Conservation (phyloP, 2,113 vertebrate species). For the Grallaria varia region DNA sequence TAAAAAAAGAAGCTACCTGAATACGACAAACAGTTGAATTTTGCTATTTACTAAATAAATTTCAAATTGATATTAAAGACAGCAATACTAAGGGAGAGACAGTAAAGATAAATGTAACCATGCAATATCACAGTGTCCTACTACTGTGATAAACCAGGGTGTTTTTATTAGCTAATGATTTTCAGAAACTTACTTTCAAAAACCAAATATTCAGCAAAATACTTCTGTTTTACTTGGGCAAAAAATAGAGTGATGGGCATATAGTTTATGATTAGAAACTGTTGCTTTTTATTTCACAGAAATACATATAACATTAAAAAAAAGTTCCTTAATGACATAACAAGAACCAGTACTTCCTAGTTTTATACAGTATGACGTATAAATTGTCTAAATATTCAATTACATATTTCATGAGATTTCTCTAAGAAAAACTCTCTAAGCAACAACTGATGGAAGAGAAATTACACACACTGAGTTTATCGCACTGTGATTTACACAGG, state of each 20-base stretch:
- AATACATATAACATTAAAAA: not conserved
- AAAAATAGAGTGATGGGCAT: not conserved
- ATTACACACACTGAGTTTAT: not conserved
- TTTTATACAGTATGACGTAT: too few relatives aligned
- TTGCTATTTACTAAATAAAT: not conserved
- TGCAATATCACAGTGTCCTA: not conserved
- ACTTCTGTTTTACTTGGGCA: not conserved
- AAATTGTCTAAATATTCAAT: not conserved
- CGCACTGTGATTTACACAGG: not conserved
- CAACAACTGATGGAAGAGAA: not conserved
- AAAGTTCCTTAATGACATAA: not conserved
- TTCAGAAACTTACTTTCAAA: not conserved
- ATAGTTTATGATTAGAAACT: not conserved
- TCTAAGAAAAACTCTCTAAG: not conserved
- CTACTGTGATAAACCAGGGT: not conserved
- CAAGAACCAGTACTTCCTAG: not conserved
- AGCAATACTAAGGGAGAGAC: not conserved
- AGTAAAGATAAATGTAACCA: not conserved
- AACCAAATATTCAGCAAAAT: not conserved
- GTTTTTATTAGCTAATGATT: not conserved
- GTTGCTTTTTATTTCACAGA: not conserved
- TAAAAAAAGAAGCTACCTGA: not conserved
- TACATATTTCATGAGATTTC: not conserved
- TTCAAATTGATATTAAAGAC: not conserved
- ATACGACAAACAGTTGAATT: not conserved